Evolutionary conservation across 2,888 invertebrate genomes (phyloP), one percentile per base, ranked within the genome.

Genomic region (Isotomurus palustris): DNA sequence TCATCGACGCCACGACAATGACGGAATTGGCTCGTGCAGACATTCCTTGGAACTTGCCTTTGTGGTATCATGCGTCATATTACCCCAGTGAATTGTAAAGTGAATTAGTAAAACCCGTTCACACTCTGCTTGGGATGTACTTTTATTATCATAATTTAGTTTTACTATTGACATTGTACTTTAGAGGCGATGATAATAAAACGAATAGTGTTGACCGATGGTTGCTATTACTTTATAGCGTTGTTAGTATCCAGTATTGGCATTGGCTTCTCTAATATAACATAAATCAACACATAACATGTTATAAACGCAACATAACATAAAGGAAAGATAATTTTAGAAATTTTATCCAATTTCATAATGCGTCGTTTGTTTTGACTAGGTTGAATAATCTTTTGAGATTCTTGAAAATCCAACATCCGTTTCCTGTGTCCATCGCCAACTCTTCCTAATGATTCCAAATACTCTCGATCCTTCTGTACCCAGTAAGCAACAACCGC

Each of bases 1-100:
- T 77, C 24, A 67, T 77, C 28, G 73, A 76, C 68, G 76, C 74
- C 1, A 71, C 70, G 50, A 72, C 72, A 17, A 72, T 77, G 69
- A 72, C 58, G 6, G 76, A 76, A 62, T 53, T 75, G 1, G 75
- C 74, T 3, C 57, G 75, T 56, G 74, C 73, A 2, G 65, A 72
- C 50, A 66, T 74, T 35, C 60, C 64, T 24, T 66, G 68, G 25
- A 60, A 66, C 19, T 64, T 72, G 44, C 69, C 72, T 22, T 62
- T 68, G 10, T 66, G 71, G 38, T 68, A 72, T 48, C 73, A 72
- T 58, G 72, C 72, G 1, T 56, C 68, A 4, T 73, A 10, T 32
- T 32, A 32, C 32, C 10, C 32, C 12, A 32, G 14, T 32, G 14
- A 32, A 8, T 8, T 10, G 32, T 32, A 32, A 32, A 32, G 14